Base-by-base conservation (phyloP, 2,888 invertebrate genomes). In the Lepidocyrtoides sp. region DNA sequence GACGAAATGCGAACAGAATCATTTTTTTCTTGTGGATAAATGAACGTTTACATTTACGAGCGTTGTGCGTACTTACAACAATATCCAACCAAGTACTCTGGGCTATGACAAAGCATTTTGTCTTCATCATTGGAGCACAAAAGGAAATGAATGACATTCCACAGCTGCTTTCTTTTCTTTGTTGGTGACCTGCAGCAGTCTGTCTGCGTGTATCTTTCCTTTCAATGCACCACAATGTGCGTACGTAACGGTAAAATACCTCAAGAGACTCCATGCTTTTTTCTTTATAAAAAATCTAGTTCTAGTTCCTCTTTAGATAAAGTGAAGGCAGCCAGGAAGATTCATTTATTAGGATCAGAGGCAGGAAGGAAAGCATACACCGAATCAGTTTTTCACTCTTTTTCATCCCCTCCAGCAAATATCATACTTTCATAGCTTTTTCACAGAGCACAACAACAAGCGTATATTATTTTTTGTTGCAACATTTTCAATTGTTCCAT, bases 131-230 rank as follows among this genome's bases (percentile, higher is more conserved):
- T 82, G 17, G 29, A 82, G 41, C 44, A 82, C 82, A 89, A 91
- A 91, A 83, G 92, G 85, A 92, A 89, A 84, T 91, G 88, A 92
- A 92, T 92, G 92, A 91, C 92, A 92, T 92, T 92, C 92, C 91
- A 66, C 91, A 91, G 88, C 88, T 92, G 92, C 90, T 88, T 91
- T 83, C 89, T 75, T 84, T 66, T 66, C 48, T 66, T 81, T 79
- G 79, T 82, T 54, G 54, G 79, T 51, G 54, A 29, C 77, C 77
- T 79, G 77, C 51, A 79, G 77, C 77, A 75, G 23, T 48, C 36
- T 72, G 7, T 41, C 36, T 72, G 32, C 41, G 69, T 57, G 23
- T n/a, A 41, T 20, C 17, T 29, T 66, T 66, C 63, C 32, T 66
- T 17, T 23, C 14, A n/a, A n/a, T 2, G 63, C n/a, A 66, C 29